Evolutionary conservation across 2,888 invertebrate species (phyloP), one percentile per base, ranked within the genome.

Genomic region (Amaurobius ferox): DNA sequence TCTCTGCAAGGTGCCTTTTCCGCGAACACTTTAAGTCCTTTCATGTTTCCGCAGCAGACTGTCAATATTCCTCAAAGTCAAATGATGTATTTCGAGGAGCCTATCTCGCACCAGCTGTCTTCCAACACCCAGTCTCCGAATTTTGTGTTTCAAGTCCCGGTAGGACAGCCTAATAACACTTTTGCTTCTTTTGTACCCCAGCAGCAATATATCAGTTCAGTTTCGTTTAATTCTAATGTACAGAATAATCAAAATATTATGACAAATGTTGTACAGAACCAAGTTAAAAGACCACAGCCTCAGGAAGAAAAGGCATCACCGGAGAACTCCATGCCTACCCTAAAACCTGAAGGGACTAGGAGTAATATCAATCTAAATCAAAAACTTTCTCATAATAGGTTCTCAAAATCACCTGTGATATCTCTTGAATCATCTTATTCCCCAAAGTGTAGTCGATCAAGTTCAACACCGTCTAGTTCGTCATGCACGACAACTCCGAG

Each of bases 31-130:
- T 35, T 86, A 0, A 78, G 55, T 6, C 74, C 74, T 48, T n/a
- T 86, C 11, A 48, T 79, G 9, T 86, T 79, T 71, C 86, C 86
- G 35, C 79, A 70, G n/a, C 79, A 86, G 28, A 19, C 74, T 28
- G 26, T 78, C 13, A n/a, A 71, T 39, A 76, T 79, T 26, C 79
- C 79, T 48, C 79, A 79, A 39, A 70, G 66, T 13, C 86, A 77
- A 30, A 71, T 86, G 19, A 76, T 86, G 79, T 79, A 76, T 48
- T 48, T 86, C n/a, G 86, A 79, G 55, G 76, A 79, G 30, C 62
- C 86, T 7, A 28, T 64, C 23, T 30, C 68, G 3, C 86, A 68
- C 7, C 48, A 66, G 23, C 30, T 81, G 29, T 32, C 81, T 16
- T 55, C 67, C 19, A 30, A 35, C 29, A 35, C 61, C 29, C 74